These are phyloP conservation scores for Leucoraja erinaceus DNA, from an alignment of 2,113 vertebrate species.

Conservation along the genomic window DNA sequence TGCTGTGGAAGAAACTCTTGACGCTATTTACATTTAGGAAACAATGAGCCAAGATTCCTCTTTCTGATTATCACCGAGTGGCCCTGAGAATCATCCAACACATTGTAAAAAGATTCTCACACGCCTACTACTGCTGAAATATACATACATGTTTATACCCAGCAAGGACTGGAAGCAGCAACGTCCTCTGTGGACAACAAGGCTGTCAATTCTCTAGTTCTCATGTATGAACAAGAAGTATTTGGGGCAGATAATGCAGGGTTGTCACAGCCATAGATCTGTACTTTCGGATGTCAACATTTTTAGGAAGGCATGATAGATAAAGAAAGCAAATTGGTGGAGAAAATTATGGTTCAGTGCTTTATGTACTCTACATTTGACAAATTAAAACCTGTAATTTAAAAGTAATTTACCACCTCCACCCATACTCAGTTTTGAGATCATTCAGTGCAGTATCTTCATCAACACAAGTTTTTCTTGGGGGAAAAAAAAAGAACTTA, in stretches of 20 bases:
- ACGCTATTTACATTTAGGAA: not conserved
- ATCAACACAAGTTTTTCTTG: not conserved
- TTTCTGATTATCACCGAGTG: not conserved
- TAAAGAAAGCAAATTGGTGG: not conserved
- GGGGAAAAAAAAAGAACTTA: not conserved
- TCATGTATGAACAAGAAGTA: not conserved
- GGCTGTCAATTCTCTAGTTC: not conserved
- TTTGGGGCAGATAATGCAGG: not conserved
- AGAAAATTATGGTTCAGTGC: conserved; percentile 3
- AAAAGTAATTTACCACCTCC: conserved; percentile 17
- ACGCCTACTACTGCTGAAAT: not conserved
- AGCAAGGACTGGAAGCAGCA: not conserved
- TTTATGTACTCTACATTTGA: conserved; percentile 18
- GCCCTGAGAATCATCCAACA: not conserved
- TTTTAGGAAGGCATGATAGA: not conserved
- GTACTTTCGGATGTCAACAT: conserved; percentile 20
- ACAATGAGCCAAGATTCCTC: not conserved
- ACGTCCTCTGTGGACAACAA: not conserved
- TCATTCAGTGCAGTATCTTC: not conserved
- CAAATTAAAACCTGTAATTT: conserved; percentile 24
- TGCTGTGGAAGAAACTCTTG: not conserved
- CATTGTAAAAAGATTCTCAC: not conserved
- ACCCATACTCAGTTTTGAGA: not conserved
- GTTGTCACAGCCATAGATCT: not conserved
- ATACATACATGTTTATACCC: not conserved